A percentile compares a stretch with the other conserved stretches of the same genome.
These are phyloP conservation scores for Lysiphlebus fabarum DNA, from an alignment of 1,140 invertebrate species.

Conservation along the genomic window DNA sequence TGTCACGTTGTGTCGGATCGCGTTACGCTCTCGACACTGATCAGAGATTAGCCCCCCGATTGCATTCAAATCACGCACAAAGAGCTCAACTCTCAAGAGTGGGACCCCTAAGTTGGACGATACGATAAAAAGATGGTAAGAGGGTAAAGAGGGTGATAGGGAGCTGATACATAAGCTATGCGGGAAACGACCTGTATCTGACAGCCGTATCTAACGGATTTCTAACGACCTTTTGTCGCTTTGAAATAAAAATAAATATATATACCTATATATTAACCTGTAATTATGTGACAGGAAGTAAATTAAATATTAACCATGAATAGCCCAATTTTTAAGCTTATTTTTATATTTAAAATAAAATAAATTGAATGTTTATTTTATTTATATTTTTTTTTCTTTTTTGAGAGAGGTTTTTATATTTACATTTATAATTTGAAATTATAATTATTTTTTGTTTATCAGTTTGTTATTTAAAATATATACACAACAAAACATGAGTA, in stretches of 20 bases:
- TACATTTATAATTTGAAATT: no score
- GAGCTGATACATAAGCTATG: slow-evolving; percentile 27
- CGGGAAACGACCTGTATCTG: slow-evolving; percentile 39
- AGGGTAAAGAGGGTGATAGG: background rate
- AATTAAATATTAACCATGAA: no score
- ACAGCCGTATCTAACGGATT: slow-evolving; percentile 53
- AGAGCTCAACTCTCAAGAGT: slow-evolving; percentile 43
- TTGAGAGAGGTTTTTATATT: no score
- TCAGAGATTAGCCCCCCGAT: slow-evolving; percentile 53
- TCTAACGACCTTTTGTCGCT: slow-evolving; percentile 54
- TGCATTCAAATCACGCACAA: slow-evolving; percentile 55
- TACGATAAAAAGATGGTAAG: slow-evolving; percentile 18
- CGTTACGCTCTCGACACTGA: slow-evolving; percentile 54
- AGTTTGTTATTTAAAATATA: no score
- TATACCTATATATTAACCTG: slow-evolving; percentile 18
- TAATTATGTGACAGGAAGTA: slow-evolving; percentile 4
- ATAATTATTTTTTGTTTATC: no score
- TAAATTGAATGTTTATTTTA: no score
- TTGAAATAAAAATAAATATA: slow-evolving; percentile 27
- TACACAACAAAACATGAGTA: no score
- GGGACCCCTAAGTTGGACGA: slow-evolving; percentile 26
- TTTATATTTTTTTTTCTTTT: no score
- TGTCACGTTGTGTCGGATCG: slow-evolving; percentile 52
- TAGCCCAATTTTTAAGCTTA: no score
- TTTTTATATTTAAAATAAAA: no score